Conservation (phyloP, 2,797 vertebrate species). For the Mastacembelus armatus region DNA sequence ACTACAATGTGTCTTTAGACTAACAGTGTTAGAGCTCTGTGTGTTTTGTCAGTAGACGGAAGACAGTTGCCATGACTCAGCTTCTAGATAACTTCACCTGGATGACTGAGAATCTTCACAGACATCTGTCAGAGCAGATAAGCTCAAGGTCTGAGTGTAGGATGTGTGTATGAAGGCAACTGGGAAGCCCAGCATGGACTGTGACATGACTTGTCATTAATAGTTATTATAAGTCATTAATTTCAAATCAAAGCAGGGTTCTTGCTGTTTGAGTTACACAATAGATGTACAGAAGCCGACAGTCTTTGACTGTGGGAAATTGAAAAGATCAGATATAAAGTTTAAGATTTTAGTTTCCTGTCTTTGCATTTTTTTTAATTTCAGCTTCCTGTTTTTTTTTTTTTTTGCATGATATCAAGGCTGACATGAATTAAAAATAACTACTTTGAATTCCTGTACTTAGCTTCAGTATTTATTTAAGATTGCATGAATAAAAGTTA, state of each 20-base stretch:
- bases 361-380: conserved; percentile 38
- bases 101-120: too few relatives aligned
- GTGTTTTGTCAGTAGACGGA: conserved; percentile 4
- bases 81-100: too few relatives aligned
- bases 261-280: neutral
- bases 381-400: conserved; percentile 32
- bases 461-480: conserved; percentile 14
- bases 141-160: conserved; percentile 29
- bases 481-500: neutral
- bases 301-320: conserved; percentile 1
- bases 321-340: conserved; percentile 18
- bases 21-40: neutral
- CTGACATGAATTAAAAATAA: neutral
- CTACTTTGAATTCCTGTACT: neutral
- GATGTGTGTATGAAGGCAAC: conserved; percentile 2
- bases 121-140: conserved; percentile 33
- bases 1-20: neutral
- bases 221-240: too few relatives aligned
- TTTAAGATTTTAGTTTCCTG: conserved; percentile 29
- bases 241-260: too few relatives aligned
- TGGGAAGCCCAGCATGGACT: conserved; percentile 4
- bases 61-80: conserved; percentile 6
- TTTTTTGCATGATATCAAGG: conserved; percentile 10
- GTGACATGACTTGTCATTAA: conserved; percentile 1
- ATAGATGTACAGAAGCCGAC: neutral